Percentiles rank a stretch among this genome's conserved stretches.
Evolutionary conservation across 2,113 vertebrate genomes (phyloP).

Genomic region (Casuarius casuarius): DNA sequence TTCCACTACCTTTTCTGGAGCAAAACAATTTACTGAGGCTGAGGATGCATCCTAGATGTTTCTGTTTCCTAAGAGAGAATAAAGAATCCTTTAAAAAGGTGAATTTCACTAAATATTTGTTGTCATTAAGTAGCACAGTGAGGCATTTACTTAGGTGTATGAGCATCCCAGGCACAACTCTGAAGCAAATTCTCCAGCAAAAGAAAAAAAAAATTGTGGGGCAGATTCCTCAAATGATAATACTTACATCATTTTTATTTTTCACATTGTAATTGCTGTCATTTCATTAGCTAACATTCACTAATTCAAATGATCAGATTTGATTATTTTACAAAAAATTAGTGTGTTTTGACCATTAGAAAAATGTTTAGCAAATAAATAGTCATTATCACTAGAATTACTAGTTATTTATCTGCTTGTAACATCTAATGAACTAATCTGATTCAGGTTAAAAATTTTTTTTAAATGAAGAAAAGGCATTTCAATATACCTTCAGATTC

Average conservation of each 20-base stretch:
- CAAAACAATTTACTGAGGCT: neutral
- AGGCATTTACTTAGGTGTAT: neutral
- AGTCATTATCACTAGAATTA: neutral
- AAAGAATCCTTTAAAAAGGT: neutral
- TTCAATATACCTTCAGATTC: neutral
- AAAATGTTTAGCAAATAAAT: neutral
- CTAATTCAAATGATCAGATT: neutral
- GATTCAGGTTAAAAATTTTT: neutral
- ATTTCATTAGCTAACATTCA: neutral
- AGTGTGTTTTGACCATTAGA: neutral
- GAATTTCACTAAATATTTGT: constrained; percentile 19
- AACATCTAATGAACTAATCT: neutral
- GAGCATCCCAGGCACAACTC: neutral
- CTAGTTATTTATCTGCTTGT: neutral
- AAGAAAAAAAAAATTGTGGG: neutral
- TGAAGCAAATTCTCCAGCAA: neutral
- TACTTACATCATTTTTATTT: neutral
- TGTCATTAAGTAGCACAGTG: neutral
- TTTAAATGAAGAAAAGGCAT: too few species aligned
- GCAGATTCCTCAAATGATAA: constrained; percentile 2
- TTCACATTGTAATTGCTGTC: neutral
- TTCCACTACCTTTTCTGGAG: neutral
- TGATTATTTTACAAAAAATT: neutral
- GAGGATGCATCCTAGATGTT: neutral
- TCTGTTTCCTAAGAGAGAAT: neutral